These are phyloP conservation scores for Pollenia amentaria DNA, from an alignment of 2,888 invertebrate species.

Conservation along the genomic window DNA sequence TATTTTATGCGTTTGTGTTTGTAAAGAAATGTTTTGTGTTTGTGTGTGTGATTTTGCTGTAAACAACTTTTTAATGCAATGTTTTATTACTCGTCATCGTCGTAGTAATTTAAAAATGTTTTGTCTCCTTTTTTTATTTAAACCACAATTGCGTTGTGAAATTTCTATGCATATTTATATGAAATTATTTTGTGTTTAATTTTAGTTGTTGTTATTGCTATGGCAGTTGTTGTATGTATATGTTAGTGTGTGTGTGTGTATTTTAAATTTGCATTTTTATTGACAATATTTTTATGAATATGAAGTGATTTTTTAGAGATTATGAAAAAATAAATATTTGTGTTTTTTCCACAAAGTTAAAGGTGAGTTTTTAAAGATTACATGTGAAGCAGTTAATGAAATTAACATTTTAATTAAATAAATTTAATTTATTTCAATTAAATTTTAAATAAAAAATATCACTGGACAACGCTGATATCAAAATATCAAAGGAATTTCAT, in stretches of 20 bases:
- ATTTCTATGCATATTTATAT: conserved; percentile 21
- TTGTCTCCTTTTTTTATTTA: not conserved
- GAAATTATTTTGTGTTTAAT: not conserved
- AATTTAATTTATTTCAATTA: too few relatives aligned
- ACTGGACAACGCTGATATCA: too few relatives aligned
- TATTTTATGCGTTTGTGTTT: too few relatives aligned
- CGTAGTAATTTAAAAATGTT: conserved; percentile 10
- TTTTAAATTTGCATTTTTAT: conserved; percentile 41
- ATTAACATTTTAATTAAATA: too few relatives aligned
- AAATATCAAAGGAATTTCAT: too few relatives aligned
- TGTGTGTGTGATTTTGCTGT: too few relatives aligned
- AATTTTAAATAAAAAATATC: too few relatives aligned
- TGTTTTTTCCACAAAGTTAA: not conserved
- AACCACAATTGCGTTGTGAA: not conserved
- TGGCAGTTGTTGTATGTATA: too few relatives aligned
- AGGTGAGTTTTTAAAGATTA: too few relatives aligned
- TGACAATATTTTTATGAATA: not conserved
- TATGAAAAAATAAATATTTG: not conserved
- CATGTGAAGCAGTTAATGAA: too few relatives aligned
- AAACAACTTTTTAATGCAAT: conserved; percentile 1
- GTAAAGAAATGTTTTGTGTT: too few relatives aligned
- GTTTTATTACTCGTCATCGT: conserved; percentile 10
- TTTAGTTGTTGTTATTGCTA: conserved; percentile 1
- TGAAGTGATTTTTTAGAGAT: not conserved
- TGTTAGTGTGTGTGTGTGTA: not conserved